Base-by-base conservation (phyloP, 2,113 vertebrate genomes). In the Opisthocomus hoazin region DNA sequence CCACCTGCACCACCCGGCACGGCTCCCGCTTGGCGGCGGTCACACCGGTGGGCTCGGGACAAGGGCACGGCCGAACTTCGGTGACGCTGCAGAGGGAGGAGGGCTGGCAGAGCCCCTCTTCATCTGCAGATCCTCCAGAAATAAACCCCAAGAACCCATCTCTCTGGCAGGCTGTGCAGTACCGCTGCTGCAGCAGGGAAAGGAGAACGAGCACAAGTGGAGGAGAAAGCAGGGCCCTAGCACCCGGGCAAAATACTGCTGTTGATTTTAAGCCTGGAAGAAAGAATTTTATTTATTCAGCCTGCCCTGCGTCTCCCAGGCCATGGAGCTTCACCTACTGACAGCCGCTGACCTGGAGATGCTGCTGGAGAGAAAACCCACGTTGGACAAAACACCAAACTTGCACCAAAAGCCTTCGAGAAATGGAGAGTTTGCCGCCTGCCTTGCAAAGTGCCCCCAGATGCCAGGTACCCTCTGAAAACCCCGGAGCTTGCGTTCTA, bases 1-100 rank as follows among this genome's bases (percentile, higher is more conserved):
- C 36, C 36, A 5, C 29, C 54, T 7, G 43, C 75, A 32, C 53
- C 54, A 19, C 36, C 36, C 9, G 9, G 43, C 18, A 58, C 3
- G 13, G 63, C 51, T 24, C 81, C 75, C 17, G 80, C 45, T 30
- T 18, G 1, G 43, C 60, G 30, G 3, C 3, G 2, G 45, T 12
- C 36, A 4, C 18, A 0, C 11, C 1, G 2, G 24, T 6, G 26
- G 27, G 30, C 39, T 65, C 5, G 2, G 53, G 29, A n/a, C 10
- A 3, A 9, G 19, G 63, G n/a, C 53, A 56, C 8, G 5, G 46
- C 23, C 17, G 5, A 53, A 37, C 27, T 9, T 29, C 57, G 22
- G 54, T 5, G 4, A 18, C 15, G 77, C 54, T 79, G 53, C 37
- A 5, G 41, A 24, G 57, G 58, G 21, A 2, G 27, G 17, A 4